Percentiles rank a stretch among this genome's conserved stretches.
Conservation (phyloP, 2,797 vertebrate genomes). For the Pseudochirops cupreus region DNA sequence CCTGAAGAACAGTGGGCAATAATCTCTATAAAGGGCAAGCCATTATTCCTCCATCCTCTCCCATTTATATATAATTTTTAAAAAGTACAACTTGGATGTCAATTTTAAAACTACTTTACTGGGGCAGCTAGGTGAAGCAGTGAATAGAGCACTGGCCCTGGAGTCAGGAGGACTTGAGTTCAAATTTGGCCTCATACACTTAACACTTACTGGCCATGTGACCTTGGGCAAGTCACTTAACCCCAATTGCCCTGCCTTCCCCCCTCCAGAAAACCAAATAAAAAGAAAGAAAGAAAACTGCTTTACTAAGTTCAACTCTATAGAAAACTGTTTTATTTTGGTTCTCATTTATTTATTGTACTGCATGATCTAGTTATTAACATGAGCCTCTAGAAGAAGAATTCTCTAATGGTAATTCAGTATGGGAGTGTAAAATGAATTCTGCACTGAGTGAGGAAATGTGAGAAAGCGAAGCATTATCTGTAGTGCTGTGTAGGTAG, state of each 20-base stretch:
- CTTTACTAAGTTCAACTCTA: not conserved
- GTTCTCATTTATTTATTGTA: not conserved
- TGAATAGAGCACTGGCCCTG: no score
- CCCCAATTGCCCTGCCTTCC: no score
- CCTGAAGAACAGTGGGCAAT: not conserved
- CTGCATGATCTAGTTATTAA: not conserved
- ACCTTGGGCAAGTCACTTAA: no score
- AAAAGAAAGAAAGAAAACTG: not conserved
- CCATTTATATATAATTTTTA: not conserved
- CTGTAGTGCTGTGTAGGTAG: not conserved
- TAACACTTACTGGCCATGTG: no score
- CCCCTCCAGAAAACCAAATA: no score
- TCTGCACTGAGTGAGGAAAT: not conserved
- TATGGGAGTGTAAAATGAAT: not conserved
- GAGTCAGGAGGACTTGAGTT: no score
- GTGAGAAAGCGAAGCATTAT: not conserved
- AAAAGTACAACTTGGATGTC: not conserved
- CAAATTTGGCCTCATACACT: no score
- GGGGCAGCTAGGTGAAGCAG: no score
- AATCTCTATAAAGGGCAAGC: not conserved
- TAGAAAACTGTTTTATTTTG: not conserved
- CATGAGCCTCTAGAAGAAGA: conserved; percentile 20
- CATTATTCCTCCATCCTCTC: not conserved
- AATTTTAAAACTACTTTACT: not conserved
- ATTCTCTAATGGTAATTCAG: not conserved